These are phyloP conservation scores for Lagopus muta DNA, from an alignment of 2,113 vertebrate genomes.

Conservation along the genomic window DNA sequence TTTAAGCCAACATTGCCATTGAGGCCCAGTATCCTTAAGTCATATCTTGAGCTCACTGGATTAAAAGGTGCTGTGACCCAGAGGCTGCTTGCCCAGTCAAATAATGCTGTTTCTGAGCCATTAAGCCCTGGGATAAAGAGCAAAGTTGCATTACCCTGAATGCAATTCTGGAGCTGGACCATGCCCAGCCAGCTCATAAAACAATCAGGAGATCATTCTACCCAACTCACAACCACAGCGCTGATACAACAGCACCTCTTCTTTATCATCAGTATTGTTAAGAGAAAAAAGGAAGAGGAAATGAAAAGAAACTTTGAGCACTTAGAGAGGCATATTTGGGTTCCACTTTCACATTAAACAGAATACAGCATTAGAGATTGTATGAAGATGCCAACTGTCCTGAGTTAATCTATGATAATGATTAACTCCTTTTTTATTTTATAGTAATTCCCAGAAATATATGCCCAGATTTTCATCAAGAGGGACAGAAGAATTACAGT, in stretches of 20 bases:
- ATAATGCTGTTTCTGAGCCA: not conserved
- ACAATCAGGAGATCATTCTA: not conserved
- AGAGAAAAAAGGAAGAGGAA: not conserved
- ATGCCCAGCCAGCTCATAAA: not conserved
- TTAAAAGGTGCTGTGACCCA: not conserved
- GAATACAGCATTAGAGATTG: not conserved
- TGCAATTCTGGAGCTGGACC: not conserved
- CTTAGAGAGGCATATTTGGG: not conserved
- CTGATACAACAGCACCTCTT: not conserved
- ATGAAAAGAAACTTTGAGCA: not conserved
- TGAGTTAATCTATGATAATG: not conserved
- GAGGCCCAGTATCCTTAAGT: not conserved
- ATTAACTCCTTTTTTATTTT: not conserved
- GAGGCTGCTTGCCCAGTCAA: not conserved
- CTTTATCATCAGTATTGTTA: not conserved
- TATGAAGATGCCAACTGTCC: not conserved
- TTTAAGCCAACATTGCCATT: not conserved
- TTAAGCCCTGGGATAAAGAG: not conserved
- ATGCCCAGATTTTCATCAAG: not conserved
- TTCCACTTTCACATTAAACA: not conserved
- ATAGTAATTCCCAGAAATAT: not conserved
- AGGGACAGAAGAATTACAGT: not conserved
- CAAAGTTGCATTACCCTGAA: not conserved
- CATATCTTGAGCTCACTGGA: not conserved
- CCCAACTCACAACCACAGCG: not conserved